Evolutionary conservation across 2,113 vertebrate species (phyloP).

Genomic region (Erpornis zantholeuca): DNA sequence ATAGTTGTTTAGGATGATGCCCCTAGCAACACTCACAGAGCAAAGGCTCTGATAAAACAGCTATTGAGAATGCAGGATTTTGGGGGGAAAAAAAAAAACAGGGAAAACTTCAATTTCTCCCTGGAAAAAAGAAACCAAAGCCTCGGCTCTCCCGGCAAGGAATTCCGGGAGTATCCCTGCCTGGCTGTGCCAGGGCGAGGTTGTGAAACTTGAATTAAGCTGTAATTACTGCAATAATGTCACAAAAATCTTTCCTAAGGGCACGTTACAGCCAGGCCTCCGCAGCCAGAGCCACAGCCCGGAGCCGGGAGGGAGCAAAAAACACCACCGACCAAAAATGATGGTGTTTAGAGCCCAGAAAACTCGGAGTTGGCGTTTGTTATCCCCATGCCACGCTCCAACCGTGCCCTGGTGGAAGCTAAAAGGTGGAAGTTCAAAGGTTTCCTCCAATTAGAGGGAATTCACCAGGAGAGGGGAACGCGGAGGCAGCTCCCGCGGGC

Average conservation of each 20-base stretch:
- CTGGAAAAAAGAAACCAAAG: background rate
- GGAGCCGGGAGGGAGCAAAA: background rate
- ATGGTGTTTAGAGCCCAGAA: background rate
- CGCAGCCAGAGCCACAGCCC: conserved; percentile 5
- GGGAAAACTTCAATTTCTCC: background rate
- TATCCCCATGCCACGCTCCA: background rate
- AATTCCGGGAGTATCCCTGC: background rate
- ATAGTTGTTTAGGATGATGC: background rate
- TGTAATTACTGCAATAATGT: conserved; percentile 24
- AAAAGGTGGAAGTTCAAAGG: background rate
- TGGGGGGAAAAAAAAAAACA: background rate
- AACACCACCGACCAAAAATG: background rate
- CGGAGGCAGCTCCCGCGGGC: background rate
- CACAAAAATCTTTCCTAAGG: conserved; percentile 49
- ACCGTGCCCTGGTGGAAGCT: background rate
- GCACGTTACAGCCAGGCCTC: background rate
- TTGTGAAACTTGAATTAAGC: conserved; percentile 53
- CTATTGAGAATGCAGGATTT: background rate
- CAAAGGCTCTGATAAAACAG: background rate
- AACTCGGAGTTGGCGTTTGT: background rate
- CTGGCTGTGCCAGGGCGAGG: background rate
- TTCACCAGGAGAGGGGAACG: background rate
- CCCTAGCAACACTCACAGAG: background rate
- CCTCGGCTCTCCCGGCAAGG: background rate
- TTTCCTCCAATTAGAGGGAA: background rate